Evolutionary conservation across 2,888 invertebrate genomes (phyloP), one percentile per base, ranked within the genome.

Genomic region (Clivina fossor): DNA sequence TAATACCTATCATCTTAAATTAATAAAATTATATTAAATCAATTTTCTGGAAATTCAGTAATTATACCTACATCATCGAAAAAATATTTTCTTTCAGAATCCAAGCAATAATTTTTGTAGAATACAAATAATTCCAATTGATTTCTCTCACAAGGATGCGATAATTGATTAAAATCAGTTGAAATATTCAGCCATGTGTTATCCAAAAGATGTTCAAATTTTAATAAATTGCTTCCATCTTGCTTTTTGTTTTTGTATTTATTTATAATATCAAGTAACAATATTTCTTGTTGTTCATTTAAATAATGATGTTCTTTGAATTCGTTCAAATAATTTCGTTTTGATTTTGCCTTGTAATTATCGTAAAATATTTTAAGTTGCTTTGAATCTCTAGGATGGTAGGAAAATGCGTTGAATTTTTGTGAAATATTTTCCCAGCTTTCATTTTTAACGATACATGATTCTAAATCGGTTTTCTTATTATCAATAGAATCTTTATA

Each of bases 401-500:
- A 35, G 9, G 47, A 40, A 22, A 40, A 40, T 32, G 40, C 32
- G 24, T 56, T 56, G 15, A 44, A 56, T 19, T 43, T 24, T 41
- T 41, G 26, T 11, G 43, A 22, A 18, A 56, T 56, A 18, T 56
- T 50, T 9, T 49, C 50, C 56, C 56, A 50, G 1, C 43, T 43
- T 57, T 73, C 73, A 60, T 74, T 73, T 64, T 74, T 74, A 54
- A 72, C 71, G 1, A 74, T 71, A 65, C 74, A 74, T 8, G 74
- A 74, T 61, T 74, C 74, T 13, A 74, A 73, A 61, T 74, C 74
- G 18, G 74, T 74, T 61, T 74, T 71, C 59, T 74, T 74, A 49
- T 74, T 74, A 59, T 74, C 74, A 35, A 74, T 74, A 38, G 74
- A 69, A 47, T 74, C 74, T 65, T 74, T 74, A 63, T 73, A 72